Percentiles rank a stretch among this genome's conserved stretches.
Evolutionary conservation across 2,113 vertebrate genomes (phyloP).

Genomic region (Chaetops frenatus): DNA sequence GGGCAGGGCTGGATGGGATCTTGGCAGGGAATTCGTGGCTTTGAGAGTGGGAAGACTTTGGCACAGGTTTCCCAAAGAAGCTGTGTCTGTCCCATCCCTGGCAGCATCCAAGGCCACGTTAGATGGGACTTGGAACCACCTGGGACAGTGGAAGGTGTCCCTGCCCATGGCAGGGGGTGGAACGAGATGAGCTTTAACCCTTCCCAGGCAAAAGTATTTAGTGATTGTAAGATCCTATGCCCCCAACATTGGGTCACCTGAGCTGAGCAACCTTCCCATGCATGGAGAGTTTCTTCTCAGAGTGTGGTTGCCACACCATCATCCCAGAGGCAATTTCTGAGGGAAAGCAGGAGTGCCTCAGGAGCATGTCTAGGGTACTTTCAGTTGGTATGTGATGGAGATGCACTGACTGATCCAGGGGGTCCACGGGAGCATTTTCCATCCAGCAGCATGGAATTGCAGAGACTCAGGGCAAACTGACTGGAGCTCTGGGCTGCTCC

Average conservation of each 20-base stretch:
- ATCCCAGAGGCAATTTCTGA: background rate
- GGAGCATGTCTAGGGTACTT: background rate
- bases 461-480: background rate
- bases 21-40: background rate
- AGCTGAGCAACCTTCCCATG: background rate
- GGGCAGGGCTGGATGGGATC: background rate
- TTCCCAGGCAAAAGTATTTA: background rate
- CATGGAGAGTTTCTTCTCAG: background rate
- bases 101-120: accelerated
- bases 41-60: background rate
- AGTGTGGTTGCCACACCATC: accelerated
- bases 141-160: accelerated
- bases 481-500: conserved; percentile 8
- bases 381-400: background rate
- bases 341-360: background rate
- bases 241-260: background rate
- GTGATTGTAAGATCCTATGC: background rate
- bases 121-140: accelerated
- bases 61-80: background rate
- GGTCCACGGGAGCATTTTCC: background rate
- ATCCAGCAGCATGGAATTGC: background rate
- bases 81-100: background rate
- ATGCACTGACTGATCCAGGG: background rate
- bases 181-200: background rate
- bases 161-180: background rate